Base-by-base conservation (phyloP, 1,140 invertebrate genomes). In the Druon quercuslanigerum region DNA sequence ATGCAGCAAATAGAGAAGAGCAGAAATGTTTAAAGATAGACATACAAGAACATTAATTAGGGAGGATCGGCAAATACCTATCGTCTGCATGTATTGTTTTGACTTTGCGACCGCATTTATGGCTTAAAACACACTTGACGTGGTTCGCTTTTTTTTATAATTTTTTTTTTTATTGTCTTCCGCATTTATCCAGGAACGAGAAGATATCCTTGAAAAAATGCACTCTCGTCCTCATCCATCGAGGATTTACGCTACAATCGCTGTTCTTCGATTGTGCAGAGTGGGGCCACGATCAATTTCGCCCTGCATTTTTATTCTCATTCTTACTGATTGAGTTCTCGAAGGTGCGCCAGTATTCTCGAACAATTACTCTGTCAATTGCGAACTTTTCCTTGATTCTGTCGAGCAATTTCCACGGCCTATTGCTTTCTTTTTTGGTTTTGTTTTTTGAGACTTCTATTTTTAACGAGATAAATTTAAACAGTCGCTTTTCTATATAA, bases 331-430 rank as follows among this genome's bases (percentile, higher is more conserved):
- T 40, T 33, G 60, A 40, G 33, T 66, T 46, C 60, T 33, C 14
- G 60, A 66, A 66, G 60, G 60, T 66, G 60, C 40, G 60, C 60
- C 33, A 66, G 60, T 66, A 66, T 66, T 66, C 60, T 40, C 60
- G 60, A 66, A 66, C 1, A 66, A 66, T 33, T 66, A 66, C 46
- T 66, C 60, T 66, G 25, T 66, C 9, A 46, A 33, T 66, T 66
- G 57, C 57, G 57, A 66, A 66, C 60, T 66, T 66, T 66, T 66
- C 57, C 25, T 66, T 66, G 33, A 40, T 46, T 66, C n/a, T 33
- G 60, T 66, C 60, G 25, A 14, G 60, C 25, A 66, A 66, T 66
- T 66, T 66, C 14, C 60, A 40, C 60, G 46, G 60, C 25, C 25
- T 25, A 33, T 66, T 19, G 25, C 14, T 12, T 66, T 66, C 9